Base-by-base conservation (phyloP, 2,797 vertebrate species). In the Pogonophryne albipinna region DNA sequence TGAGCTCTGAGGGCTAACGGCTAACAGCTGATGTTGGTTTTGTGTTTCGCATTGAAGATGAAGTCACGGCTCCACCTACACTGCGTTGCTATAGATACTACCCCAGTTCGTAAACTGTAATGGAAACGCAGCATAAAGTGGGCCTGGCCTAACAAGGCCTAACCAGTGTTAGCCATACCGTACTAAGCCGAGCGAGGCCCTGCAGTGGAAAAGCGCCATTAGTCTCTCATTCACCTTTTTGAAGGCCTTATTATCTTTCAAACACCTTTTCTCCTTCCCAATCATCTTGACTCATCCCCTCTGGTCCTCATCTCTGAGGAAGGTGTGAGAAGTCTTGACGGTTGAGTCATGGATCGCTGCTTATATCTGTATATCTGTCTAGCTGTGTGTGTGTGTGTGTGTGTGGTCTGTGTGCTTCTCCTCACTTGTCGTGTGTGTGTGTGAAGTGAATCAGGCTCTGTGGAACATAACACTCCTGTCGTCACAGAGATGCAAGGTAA, bases 381-480 rank as follows among this genome's bases (percentile, higher is more conserved):
- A n/a, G n/a, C n/a, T n/a, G n/a, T n/a, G n/a, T 66, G 15, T 66
- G 71, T 63, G 74, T 38, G 34, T 38, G 17, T 66, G 71, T 80
- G 55, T 63, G 46, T 27, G 6, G 41, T 76, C 44, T 65, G 31
- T 76, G 31, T 76, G 57, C 27, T 6, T 75, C 67, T 69, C 45
- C 67, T 61, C 50, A 19, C 73, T 82, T 14, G 62, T 67, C 51
- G 41, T 76, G 46, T 65, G 31, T 65, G 31, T 76, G 31, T 76
- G 57, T 72, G 71, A 76, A 70, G 65, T 82, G 68, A 88, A 72
- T 87, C 67, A 16, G 71, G n/a, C 50, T 69, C 52, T 78, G 56
- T 83, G 85, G 71, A 82, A 84, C 61, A 76, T 83, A 78, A 77
- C 73, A 82, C 12, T n/a, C 20, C 58, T 1, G 0, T 42, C 23